Percentiles rank a stretch among this genome's conserved stretches.
Conservation (phyloP, 2,113 vertebrate species). For the Albula goreensis region DNA sequence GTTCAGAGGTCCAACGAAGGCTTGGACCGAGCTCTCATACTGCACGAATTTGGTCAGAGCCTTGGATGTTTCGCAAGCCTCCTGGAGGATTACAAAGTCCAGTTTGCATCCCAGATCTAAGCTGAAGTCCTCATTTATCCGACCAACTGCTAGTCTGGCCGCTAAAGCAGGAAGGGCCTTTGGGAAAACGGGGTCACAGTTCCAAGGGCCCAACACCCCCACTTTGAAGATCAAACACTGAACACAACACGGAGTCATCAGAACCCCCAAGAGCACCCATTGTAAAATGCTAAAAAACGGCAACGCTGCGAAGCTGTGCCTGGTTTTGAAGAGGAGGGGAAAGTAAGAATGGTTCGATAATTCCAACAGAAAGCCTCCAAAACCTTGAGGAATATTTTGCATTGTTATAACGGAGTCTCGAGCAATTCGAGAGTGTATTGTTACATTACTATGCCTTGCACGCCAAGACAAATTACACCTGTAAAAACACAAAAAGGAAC, state of each 20-base stretch:
- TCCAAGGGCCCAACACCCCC: constrained; percentile 72
- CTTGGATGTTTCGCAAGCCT: constrained; percentile 67
- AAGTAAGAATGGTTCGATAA: constrained; percentile 48
- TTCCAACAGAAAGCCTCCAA: constrained; percentile 56
- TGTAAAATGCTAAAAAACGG: neutral
- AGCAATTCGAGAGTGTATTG: constrained; percentile 29
- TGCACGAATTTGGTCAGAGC: constrained; percentile 64
- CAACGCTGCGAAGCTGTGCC: constrained; percentile 29
- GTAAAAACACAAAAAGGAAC: neutral
- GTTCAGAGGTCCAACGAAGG: constrained; percentile 72
- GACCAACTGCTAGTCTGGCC: constrained; percentile 59
- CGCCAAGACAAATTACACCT: constrained; percentile 34
- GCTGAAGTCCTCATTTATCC: constrained; percentile 62
- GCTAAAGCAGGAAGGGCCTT: constrained; percentile 69
- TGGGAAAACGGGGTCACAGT: constrained; percentile 68
- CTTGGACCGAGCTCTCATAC: constrained; percentile 62
- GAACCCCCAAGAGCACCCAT: neutral
- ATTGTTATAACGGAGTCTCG: constrained; percentile 66
- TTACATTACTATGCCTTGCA: constrained; percentile 48
- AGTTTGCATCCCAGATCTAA: constrained; percentile 54
- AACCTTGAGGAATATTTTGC: constrained; percentile 63
- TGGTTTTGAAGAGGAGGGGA: constrained; percentile 39
- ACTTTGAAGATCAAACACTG: constrained; percentile 59
- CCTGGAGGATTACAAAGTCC: constrained; percentile 66
- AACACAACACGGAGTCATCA: constrained; percentile 1